Base-by-base conservation (phyloP, 2,888 invertebrate genomes). In the Heliconius cydno region DNA sequence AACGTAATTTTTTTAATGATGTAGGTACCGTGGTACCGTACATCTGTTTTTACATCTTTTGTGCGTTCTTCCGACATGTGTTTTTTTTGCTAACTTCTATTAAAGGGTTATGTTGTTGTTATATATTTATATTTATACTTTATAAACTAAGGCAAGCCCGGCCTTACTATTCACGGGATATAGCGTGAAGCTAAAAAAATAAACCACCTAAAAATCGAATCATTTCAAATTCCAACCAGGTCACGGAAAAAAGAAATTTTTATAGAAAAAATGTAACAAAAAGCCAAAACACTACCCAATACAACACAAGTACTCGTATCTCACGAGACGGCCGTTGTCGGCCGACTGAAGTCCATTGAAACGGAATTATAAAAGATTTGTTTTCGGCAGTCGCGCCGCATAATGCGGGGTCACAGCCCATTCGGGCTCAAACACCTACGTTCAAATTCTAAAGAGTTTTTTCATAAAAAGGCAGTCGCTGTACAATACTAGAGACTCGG, bases 401-500 rank as follows among this genome's bases (percentile, higher is more conserved):
- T 82, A 82, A 83, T 84, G 78, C 81, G 71, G 77, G 80, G 81
- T 82, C 82, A 82, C 84, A 81, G 81, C 80, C 75, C 79, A 78
- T 78, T 76, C 76, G 72, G 80, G 41, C 84, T 85, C 80, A 85
- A 86, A 84, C 85, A 84, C 83, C 84, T 84, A 83, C 77, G 78
- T 72, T 74, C 38, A 79, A 80, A 79, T 77, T 79, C 82, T 85
- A 85, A 83, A 85, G 85, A 83, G 84, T 80, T 68, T 82, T 82
- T 60, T 60, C 60, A 84, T 83, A 85, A 85, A 86, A 84, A 84
- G 82, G 81, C 80, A 76, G 82, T 79, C 82, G 79, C 78, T 65
- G 77, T 82, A 86, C 86, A 86, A 86, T 85, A 85, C 80, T 81
- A 78, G 41, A 84, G 83, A 84, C 84, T 84, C 86, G 85, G 85